Conservation (phyloP, 1,140 invertebrate species). For the Globodera rostochiensis region DNA sequence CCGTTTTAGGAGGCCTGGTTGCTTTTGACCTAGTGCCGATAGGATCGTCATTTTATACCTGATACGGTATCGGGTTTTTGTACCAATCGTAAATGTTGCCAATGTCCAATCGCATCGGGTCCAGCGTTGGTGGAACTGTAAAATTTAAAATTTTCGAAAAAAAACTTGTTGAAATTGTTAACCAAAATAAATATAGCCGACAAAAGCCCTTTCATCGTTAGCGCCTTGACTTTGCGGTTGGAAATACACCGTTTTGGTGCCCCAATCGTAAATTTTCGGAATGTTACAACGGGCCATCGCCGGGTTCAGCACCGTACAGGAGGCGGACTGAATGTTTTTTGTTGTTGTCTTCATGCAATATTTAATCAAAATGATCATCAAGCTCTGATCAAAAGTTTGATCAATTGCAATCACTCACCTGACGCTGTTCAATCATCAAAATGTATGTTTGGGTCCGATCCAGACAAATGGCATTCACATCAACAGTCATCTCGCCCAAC, state of each 20-base stretch:
- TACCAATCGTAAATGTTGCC: conserved; percentile 66
- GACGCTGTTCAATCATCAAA: conserved; percentile 65
- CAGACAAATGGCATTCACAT: conserved; percentile 64
- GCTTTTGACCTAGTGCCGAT: no score
- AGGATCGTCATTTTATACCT: not conserved
- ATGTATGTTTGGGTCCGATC: conserved; percentile 62
- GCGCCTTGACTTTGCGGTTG: conserved; percentile 65
- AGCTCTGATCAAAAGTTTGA: conserved; percentile 7
- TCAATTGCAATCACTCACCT: conserved; percentile 32
- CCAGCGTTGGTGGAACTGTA: conserved; percentile 63
- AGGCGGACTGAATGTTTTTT: conserved; percentile 52
- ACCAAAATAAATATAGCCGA: conserved; percentile 65
- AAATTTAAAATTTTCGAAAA: conserved; percentile 3
- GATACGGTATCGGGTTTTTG: conserved; percentile 59
- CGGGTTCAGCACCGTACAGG: conserved; percentile 60
- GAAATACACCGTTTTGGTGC: conserved; percentile 65
- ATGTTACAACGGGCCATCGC: conserved; percentile 61
- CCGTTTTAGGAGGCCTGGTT: no score
- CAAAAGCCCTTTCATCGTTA: conserved; percentile 65
- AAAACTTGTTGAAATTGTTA: not conserved
- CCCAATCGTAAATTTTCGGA: conserved; percentile 66
- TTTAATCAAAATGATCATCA: no score
- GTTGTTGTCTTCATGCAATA: not conserved
- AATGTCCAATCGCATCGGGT: conserved; percentile 66
- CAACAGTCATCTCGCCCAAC: conserved; percentile 65